Evolutionary conservation across 2,888 invertebrate species (phyloP), one percentile per base, ranked within the genome.

Genomic region (Ochlodes sylvanus): DNA sequence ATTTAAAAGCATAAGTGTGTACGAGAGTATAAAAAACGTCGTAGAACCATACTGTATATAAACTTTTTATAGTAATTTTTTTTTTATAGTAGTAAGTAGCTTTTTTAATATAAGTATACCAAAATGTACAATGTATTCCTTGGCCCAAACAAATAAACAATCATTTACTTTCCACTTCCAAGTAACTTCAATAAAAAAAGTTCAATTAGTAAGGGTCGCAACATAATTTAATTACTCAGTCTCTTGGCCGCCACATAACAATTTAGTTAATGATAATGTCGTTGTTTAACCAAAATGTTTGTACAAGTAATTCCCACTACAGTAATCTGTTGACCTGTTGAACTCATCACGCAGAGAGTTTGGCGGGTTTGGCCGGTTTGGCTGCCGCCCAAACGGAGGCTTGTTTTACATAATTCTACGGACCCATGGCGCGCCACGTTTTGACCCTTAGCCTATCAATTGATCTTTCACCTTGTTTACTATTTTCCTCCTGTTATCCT

Each of bases 311-410:
- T 67, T 61, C 66, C 66, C 66, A 55, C 54, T 61, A 61, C 58
- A 65, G 65, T 67, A 67, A 67, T 67, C 60, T 55, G 32, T 54
- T 67, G 66, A 67, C 66, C 66, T 67, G 66, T 67, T 61, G 66
- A 67, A 55, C 66, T 55, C 60, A 60, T 60, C 50, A 65, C 52
- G 60, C n/a, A n/a, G n/a, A 19, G n/a, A 21, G 32, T 14, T 27
- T 27, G 27, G 2, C 27, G 27, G 27, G 27, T 5, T 27, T 4
- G 27, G n/a, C n/a, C n/a, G 47, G 47, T 34, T 67, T 67, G 61
- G 67, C 54, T 44, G 17, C 55, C 61, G 54, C 44, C 67, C 61
- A 61, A 66, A 67, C 54, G 12, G 47, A 52, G 42, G 34, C 61
- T 55, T 61, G 61, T 67, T 67, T 67, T 61, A 67, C 67, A 61